Conservation (phyloP, 37 sponge, comb jelly and placozoan species). For the Geodia barretti region DNA sequence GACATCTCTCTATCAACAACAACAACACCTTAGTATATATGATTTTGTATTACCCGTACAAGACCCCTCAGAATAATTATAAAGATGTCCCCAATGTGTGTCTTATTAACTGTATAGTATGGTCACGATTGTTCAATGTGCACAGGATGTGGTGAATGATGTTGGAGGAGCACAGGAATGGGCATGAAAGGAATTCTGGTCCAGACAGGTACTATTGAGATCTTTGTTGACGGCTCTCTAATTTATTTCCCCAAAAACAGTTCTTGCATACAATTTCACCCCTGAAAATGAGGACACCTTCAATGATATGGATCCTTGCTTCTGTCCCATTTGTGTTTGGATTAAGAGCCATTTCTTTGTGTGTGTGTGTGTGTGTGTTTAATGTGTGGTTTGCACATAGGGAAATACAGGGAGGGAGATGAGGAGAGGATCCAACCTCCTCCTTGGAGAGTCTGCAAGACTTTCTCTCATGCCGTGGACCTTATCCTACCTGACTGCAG, state of each 20-base stretch:
- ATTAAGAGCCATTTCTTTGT: neutral
- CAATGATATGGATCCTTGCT: no score
- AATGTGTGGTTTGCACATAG: neutral
- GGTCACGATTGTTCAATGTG: neutral
- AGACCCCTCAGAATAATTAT: neutral
- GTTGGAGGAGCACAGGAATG: slow-evolving; percentile 53
- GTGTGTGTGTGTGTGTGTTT: neutral
- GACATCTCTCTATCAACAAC: no score
- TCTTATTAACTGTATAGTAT: neutral
- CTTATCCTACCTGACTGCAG: no score
- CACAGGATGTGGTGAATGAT: slow-evolving; percentile 67
- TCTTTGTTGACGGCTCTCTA: neutral
- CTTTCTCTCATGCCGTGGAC: slow-evolving; percentile 57
- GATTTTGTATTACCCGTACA: neutral
- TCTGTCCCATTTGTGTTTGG: neutral
- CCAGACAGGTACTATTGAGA: slow-evolving; percentile 49
- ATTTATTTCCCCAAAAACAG: neutral
- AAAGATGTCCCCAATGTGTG: neutral
- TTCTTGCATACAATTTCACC: no score
- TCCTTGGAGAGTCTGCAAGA: slow-evolving; percentile 42
- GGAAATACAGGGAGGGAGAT: slow-evolving; percentile 66
- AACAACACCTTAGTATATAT: neutral
- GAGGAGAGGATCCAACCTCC: slow-evolving; percentile 26
- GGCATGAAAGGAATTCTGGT: slow-evolving; percentile 72
- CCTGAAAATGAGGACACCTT: no score